A percentile compares a stretch with the other conserved stretches of the same genome.
Evolutionary conservation across 2,888 invertebrate species (phyloP).

Genomic region (Catonia carolina): DNA sequence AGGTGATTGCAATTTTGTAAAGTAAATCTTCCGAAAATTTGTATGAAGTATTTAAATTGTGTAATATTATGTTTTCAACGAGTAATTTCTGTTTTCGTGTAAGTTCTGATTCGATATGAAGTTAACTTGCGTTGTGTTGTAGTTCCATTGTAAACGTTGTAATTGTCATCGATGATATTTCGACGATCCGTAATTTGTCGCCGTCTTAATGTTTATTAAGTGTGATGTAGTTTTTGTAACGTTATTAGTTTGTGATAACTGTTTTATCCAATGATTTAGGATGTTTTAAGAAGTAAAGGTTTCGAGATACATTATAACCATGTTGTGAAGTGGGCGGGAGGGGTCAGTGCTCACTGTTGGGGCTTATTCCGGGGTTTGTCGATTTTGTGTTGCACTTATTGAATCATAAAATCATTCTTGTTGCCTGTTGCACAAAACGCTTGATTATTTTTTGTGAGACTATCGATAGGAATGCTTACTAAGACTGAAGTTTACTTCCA

Average conservation of each 20-base stretch:
- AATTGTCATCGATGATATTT: too few species aligned
- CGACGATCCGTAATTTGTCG: too few species aligned
- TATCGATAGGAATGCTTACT: background rate
- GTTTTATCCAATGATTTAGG: too few species aligned
- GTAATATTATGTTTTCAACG: constrained; percentile 3
- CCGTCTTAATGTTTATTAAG: too few species aligned
- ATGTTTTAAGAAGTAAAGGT: too few species aligned
- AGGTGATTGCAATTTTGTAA: too few species aligned
- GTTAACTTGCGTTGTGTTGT: background rate
- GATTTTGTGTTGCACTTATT: background rate
- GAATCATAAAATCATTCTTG: background rate
- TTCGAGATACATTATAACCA: too few species aligned
- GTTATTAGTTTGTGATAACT: too few species aligned
- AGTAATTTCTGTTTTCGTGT: background rate
- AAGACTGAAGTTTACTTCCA: background rate
- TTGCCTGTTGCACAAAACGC: background rate
- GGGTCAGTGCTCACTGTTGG: background rate
- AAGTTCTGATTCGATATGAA: constrained; percentile 1
- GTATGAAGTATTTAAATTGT: too few species aligned
- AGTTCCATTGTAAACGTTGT: background rate
- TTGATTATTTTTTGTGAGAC: background rate
- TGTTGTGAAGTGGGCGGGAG: constrained; percentile 7
- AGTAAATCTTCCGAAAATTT: too few species aligned
- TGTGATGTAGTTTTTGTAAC: too few species aligned
- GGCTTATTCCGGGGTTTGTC: constrained; percentile 6